Conservation (phyloP, 1,140 invertebrate species). For the Drosophila nikananu region DNA sequence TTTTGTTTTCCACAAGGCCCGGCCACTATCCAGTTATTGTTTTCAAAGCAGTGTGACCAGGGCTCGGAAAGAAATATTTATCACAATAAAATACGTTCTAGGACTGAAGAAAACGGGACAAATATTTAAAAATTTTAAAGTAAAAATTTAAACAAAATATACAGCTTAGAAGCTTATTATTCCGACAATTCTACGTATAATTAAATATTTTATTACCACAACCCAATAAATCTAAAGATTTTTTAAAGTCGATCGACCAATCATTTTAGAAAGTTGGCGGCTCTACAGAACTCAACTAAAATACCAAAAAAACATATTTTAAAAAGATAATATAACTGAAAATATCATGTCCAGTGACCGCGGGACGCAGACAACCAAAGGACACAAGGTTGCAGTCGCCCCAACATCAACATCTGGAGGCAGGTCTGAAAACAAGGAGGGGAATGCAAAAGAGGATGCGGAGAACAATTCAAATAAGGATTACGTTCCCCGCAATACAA, state of each 20-base stretch:
- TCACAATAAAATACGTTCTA: neutral
- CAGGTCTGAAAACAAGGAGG: neutral
- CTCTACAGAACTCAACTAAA: slow-evolving; percentile 2
- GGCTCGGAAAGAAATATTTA: neutral
- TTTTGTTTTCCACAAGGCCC: slow-evolving; percentile 35
- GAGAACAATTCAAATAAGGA: neutral
- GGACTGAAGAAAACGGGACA: neutral
- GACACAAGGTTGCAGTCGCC: fast-evolving
- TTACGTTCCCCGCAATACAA: fast-evolving
- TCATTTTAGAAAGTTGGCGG: slow-evolving; percentile 14
- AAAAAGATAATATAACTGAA: neutral
- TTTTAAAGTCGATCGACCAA: neutral
- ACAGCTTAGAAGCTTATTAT: neutral
- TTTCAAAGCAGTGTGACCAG: neutral
- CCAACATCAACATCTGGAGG: neutral
- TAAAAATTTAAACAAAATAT: neutral
- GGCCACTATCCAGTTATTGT: neutral
- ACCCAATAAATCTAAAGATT: neutral
- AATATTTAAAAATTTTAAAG: neutral
- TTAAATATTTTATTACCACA: neutral
- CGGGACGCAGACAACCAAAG: neutral
- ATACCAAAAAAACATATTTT: neutral
- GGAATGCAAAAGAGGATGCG: neutral
- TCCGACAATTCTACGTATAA: neutral
- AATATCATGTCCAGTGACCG: neutral